These are phyloP conservation scores for Umimayanthus chanpuru DNA, from an alignment of 92 coral and sea anemone genomes.

Conservation along the genomic window DNA sequence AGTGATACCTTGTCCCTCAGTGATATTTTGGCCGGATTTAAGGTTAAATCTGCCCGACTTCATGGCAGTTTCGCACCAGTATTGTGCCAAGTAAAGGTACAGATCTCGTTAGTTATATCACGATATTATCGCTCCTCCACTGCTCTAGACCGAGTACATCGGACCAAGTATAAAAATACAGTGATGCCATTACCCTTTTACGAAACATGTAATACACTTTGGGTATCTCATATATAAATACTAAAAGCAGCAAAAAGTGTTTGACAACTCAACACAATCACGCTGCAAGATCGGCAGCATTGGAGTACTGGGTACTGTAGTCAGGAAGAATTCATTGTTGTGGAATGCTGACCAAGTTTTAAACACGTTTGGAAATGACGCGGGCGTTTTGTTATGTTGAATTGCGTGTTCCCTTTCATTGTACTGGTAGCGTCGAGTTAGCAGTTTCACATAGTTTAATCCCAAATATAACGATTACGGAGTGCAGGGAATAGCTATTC, in stretches of 20 bases:
- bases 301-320: background rate
- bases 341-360: background rate
- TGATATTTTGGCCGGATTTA: too few relatives aligned
- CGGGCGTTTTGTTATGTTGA: background rate
- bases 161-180: background rate
- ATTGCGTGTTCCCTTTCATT: background rate
- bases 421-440: background rate
- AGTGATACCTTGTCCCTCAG: too few relatives aligned
- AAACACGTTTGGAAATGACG: background rate
- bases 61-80: too few relatives aligned
- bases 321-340: background rate
- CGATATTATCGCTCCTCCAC: background rate
- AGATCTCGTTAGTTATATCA: too few relatives aligned
- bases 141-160: background rate
- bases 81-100: too few relatives aligned
- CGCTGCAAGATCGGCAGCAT: background rate
- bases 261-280: background rate
- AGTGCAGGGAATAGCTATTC: too few relatives aligned
- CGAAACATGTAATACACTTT: background rate
- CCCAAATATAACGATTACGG: too few relatives aligned
- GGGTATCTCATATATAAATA: background rate
- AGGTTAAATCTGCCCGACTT: too few relatives aligned
- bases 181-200: too few relatives aligned
- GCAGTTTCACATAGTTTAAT: background rate
- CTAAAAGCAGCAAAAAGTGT: background rate